Conservation (phyloP, 2,113 vertebrate species). For the Marmota monax region DNA sequence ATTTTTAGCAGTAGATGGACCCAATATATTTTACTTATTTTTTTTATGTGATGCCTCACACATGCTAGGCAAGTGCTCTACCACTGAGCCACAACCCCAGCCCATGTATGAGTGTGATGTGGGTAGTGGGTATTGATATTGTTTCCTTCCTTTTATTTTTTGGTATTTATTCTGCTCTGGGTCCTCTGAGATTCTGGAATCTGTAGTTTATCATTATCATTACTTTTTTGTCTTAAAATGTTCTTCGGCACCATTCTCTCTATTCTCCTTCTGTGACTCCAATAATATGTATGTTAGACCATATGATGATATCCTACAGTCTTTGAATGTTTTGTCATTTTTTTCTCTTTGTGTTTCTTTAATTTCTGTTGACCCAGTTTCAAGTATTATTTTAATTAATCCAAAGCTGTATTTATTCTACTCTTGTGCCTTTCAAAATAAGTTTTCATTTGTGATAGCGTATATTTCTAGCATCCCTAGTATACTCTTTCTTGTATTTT, state of each 20-base stretch:
- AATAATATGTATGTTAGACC: neutral
- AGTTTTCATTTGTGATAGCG: neutral
- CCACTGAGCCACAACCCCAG: too few species aligned
- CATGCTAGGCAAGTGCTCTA: too few species aligned
- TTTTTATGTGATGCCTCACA: too few species aligned
- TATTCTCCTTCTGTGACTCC: neutral
- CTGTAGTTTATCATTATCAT: neutral
- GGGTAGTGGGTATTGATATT: neutral
- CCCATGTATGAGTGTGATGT: too few species aligned
- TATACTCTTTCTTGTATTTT: neutral
- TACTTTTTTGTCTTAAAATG: neutral
- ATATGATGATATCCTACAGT: neutral
- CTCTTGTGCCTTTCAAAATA: neutral
- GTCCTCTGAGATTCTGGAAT: neutral
- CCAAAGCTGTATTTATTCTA: neutral
- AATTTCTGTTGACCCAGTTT: neutral
- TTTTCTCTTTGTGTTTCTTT: constrained; percentile 14
- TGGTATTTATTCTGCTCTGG: neutral
- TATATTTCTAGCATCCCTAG: neutral
- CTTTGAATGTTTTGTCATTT: neutral
- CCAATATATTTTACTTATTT: too few species aligned
- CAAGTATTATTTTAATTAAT: neutral
- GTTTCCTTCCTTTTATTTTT: neutral
- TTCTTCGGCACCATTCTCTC: neutral
- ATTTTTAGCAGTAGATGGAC: too few species aligned